Percentiles rank a stretch among this genome's conserved stretches.
These are phyloP conservation scores for Ameiurus melas DNA, from an alignment of 2,113 vertebrate genomes.

Conservation along the genomic window DNA sequence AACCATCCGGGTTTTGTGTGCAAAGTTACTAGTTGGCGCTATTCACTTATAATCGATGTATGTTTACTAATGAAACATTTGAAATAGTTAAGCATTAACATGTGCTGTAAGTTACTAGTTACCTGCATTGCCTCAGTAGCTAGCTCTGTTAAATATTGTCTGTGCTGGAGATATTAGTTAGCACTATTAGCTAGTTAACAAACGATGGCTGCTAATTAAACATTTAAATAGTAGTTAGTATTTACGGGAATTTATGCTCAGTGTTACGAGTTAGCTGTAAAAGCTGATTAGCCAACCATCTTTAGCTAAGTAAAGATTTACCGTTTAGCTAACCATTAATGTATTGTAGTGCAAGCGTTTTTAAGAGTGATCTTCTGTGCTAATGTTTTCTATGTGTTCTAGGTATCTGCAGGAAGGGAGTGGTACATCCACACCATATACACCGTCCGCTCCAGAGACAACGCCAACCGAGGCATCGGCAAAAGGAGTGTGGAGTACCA, in stretches of 20 bases:
- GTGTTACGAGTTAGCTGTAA: not conserved
- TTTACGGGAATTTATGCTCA: not conserved
- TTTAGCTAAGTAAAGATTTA: too few relatives aligned
- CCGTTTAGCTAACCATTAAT: too few relatives aligned
- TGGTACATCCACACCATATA: slow-evolving; percentile 67
- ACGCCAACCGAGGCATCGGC: slow-evolving; percentile 67
- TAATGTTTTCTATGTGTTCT: slow-evolving; percentile 19
- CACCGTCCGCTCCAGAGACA: slow-evolving; percentile 57
- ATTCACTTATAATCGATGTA: not conserved
- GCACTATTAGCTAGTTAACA: not conserved
- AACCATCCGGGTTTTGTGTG: too few relatives aligned
- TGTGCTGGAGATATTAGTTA: not conserved
- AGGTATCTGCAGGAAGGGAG: slow-evolving; percentile 63
- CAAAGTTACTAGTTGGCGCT: too few relatives aligned
- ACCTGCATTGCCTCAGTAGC: not conserved
- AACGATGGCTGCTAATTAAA: not conserved
- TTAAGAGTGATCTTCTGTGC: not conserved
- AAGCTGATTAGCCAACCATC: not conserved
- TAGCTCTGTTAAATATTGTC: not conserved
- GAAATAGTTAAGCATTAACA: not conserved
- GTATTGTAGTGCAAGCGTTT: not conserved
- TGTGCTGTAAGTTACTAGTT: not conserved
- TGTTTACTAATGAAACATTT: not conserved
- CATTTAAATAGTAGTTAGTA: not conserved
- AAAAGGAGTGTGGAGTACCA: slow-evolving; percentile 87